Evolutionary conservation across 2,888 invertebrate species (phyloP).

Genomic region (Proisotoma minuta): DNA sequence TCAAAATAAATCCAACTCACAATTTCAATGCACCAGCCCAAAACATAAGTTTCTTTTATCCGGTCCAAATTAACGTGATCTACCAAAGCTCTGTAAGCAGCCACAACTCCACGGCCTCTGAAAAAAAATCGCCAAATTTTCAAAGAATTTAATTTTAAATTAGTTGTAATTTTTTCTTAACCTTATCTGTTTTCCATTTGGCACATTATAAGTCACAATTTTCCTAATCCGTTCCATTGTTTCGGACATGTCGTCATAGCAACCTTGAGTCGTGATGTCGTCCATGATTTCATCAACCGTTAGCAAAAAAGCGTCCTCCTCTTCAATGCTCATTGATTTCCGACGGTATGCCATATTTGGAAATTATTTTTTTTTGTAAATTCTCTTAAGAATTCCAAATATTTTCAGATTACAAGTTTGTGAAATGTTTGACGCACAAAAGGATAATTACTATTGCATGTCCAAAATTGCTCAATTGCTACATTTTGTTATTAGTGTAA

Average conservation of each 20-base stretch:
- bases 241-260: slow-evolving; percentile 5
- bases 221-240: background rate
- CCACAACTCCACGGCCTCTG: slow-evolving; percentile 43
- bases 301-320: slow-evolving; percentile 8
- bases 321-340: slow-evolving; percentile 7
- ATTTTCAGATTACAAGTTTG: too few relatives aligned
- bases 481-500: too few relatives aligned
- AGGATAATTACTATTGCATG: too few relatives aligned
- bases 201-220: slow-evolving; percentile 1
- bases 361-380: too few relatives aligned
- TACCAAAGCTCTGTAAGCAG: slow-evolving; percentile 39
- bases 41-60: slow-evolving; percentile 51
- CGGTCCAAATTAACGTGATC: slow-evolving; percentile 49
- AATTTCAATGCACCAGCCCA: slow-evolving; percentile 50
- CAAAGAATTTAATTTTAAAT: too few relatives aligned
- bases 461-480: too few relatives aligned
- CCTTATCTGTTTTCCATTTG: slow-evolving; percentile 7
- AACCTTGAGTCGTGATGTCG: background rate
- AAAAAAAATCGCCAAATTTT: too few relatives aligned
- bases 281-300: slow-evolving; percentile 10
- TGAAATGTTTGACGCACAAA: too few relatives aligned
- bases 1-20: too few relatives aligned
- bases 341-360: slow-evolving; percentile 4
- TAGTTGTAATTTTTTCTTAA: background rate
- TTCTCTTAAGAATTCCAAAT: too few relatives aligned